Evolutionary conservation across 2,888 invertebrate species (phyloP), one percentile per base, ranked within the genome.

Genomic region (Acanthosoma haemorrhoidale): DNA sequence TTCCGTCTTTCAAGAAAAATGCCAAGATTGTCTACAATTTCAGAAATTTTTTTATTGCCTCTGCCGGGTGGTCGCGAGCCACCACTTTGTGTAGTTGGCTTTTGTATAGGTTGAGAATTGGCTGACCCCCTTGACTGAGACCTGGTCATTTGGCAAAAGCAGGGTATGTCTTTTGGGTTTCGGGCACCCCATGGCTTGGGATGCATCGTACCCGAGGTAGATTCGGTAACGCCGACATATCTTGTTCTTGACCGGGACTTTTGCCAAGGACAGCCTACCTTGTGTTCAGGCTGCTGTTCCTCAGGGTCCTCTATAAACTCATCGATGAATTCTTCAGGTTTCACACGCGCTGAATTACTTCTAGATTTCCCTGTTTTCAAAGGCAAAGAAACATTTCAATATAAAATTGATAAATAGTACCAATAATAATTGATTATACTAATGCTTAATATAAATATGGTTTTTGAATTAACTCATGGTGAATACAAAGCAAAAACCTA

Each of bases 111-210:
- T 4, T 21, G 25, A 2, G 2, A 29, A n/a, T 59, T 32, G n/a
- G 16, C 13, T 25, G 64, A 36, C 38, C 31, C 21, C 61, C 8
- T 36, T 11, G 18, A 18, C 2, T 18, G 1, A 15, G n/a, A n/a
- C 41, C 4, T 41, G 5, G 41, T 4, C 8, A 34, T 1, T 9
- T 61, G 3, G 64, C 64, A 64, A 16, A 64, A 64, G 31, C 64
- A 64, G 15, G 64, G 64, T n/a, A 64, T 64, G 16, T 64, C 64
- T 15, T 9, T 41, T 1, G 64, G 64, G 31, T 64, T 64, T 16
- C 64, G 39, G 11, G 64, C 64, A 2, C 64, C 64, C 64, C 64
- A 64, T 3, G 64, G 64, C 64, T 41, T 64, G 16, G 64, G 64
- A 16, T 64, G 64, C 25, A 64, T 25, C 11, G 41, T 39, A 0